These are phyloP conservation scores for Chiroxiphia lanceolata DNA, from an alignment of 2,797 vertebrate species.

Conservation along the genomic window DNA sequence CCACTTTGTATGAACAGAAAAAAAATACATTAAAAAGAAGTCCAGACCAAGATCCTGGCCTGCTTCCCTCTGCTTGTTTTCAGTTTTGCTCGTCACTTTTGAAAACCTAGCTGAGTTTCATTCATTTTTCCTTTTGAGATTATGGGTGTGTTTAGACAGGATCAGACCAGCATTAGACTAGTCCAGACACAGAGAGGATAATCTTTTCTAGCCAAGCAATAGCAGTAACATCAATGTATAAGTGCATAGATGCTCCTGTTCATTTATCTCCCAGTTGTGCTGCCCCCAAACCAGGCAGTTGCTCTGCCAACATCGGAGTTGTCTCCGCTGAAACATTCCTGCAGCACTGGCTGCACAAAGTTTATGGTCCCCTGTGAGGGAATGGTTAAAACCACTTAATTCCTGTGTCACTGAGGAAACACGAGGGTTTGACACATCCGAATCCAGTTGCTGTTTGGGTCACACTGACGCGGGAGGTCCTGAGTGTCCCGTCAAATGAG, in stretches of 20 bases:
- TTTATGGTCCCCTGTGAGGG: neutral
- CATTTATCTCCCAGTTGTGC: neutral
- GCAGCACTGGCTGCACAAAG: neutral
- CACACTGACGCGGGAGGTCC: accelerated
- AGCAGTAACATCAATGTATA: neutral
- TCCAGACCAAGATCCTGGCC: neutral
- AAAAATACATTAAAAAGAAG: neutral
- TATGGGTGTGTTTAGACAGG: neutral
- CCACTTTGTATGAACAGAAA: neutral
- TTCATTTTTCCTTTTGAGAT: neutral
- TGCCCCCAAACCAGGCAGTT: neutral
- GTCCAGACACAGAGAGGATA: neutral
- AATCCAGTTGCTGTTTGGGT: neutral
- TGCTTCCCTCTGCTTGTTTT: neutral
- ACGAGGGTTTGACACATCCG: neutral
- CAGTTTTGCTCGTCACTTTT: neutral
- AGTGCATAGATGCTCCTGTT: neutral
- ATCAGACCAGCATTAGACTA: conserved; percentile 14
- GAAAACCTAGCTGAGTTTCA: neutral
- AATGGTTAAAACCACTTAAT: neutral
- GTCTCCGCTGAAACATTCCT: neutral
- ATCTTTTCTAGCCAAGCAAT: neutral
- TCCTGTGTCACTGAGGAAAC: neutral
- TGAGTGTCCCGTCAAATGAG: neutral
- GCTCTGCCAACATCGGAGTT: neutral